Evolutionary conservation across 2,797 vertebrate species (phyloP).

Genomic region (Discoglossus pictus): DNA sequence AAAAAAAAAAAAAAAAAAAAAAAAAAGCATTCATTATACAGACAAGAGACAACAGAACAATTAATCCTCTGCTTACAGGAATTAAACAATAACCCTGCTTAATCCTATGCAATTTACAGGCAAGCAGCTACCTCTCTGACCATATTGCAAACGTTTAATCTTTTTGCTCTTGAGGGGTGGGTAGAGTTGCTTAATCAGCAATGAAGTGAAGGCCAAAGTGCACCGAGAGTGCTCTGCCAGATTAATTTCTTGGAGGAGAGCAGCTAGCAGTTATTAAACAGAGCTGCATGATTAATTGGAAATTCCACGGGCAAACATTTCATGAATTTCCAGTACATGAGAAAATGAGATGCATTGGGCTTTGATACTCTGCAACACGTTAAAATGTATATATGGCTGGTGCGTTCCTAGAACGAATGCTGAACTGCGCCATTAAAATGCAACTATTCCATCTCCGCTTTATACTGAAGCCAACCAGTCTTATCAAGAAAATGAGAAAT

Average conservation of each 20-base stretch:
- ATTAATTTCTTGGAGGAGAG: constrained; percentile 8
- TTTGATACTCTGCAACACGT: not conserved
- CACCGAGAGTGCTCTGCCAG: not conserved
- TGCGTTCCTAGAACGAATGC: too few relatives aligned
- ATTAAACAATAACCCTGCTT: constrained; percentile 42
- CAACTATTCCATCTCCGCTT: too few relatives aligned
- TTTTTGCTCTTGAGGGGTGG: not conserved
- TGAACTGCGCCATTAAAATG: too few relatives aligned
- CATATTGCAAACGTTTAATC: constrained; percentile 28
- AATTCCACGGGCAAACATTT: not conserved
- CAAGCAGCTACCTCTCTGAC: constrained; percentile 11
- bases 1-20: too few relatives aligned
- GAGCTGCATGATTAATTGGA: constrained; percentile 1
- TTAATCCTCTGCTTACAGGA: constrained; percentile 42
- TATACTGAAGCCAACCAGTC: too few relatives aligned
- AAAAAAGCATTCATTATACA: constrained; percentile 18
- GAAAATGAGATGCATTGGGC: not conserved
- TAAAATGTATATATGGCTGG: too few relatives aligned
- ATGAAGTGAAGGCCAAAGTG: constrained; percentile 20
- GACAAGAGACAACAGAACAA: constrained; percentile 35
- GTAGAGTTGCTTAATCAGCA: constrained; percentile 22
- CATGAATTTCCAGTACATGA: constrained; percentile 6
- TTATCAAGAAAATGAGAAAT: too few relatives aligned
- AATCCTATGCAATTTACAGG: constrained; percentile 36
- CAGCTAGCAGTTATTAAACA: not conserved